Conservation (phyloP, 2,113 vertebrate genomes). For the Anguilla japonica region DNA sequence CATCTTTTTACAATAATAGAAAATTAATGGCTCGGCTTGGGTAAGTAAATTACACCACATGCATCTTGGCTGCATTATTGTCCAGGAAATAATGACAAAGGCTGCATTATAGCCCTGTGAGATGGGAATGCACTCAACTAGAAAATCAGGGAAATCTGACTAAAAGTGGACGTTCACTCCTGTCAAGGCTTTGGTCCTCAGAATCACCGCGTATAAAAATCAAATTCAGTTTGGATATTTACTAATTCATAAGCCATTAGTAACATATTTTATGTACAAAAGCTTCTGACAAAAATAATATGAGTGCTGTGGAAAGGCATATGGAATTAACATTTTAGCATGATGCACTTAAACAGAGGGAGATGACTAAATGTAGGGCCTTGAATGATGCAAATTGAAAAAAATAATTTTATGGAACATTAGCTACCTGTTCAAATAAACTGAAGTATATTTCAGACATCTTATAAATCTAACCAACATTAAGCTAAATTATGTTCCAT, state of each 20-base stretch:
- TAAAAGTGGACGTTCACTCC: constrained; percentile 54
- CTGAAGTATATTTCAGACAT: constrained; percentile 49
- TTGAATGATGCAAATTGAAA: constrained; percentile 59
- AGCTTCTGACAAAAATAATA: constrained; percentile 64
- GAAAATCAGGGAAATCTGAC: constrained; percentile 70
- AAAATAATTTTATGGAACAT: constrained; percentile 61
- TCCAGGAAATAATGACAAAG: constrained; percentile 58
- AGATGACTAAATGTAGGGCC: constrained; percentile 53
- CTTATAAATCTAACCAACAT: constrained; percentile 49
- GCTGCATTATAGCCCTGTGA: constrained; percentile 60
- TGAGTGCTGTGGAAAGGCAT: constrained; percentile 56
- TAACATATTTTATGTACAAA: constrained; percentile 74
- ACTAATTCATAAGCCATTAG: constrained; percentile 82
- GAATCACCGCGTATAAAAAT: constrained; percentile 71
- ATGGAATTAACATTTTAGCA: constrained; percentile 67
- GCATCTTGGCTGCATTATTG: constrained; percentile 53
- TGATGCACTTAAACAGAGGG: constrained; percentile 64
- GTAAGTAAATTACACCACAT: constrained; percentile 72
- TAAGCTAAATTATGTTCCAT: constrained; percentile 51
- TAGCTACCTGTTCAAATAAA: constrained; percentile 62
- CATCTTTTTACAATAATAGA: constrained; percentile 74
- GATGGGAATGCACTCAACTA: constrained; percentile 62
- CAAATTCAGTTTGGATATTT: constrained; percentile 71
- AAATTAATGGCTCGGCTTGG: constrained; percentile 69
- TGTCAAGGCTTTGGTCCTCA: constrained; percentile 62